Conservation (phyloP, 2,888 invertebrate species). For the Hypolimnas misippus region DNA sequence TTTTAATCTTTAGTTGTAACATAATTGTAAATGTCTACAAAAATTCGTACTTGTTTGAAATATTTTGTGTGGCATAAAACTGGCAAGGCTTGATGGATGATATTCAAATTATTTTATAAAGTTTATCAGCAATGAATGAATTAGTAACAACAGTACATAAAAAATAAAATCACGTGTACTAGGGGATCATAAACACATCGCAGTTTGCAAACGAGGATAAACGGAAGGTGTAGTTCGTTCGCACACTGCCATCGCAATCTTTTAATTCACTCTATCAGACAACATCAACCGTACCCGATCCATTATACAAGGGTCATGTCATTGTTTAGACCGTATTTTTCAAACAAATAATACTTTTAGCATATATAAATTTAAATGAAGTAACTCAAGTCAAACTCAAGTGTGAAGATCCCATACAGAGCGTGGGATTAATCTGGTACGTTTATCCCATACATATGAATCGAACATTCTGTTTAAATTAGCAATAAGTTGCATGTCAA, state of each 20-base stretch:
- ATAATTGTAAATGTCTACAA: too few relatives aligned
- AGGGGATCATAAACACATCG: conserved; percentile 24
- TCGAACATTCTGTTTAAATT: conserved; percentile 19
- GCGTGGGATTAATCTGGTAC: conserved; percentile 34
- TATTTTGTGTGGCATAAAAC: too few relatives aligned
- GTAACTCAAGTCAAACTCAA: not conserved
- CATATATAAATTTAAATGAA: too few relatives aligned
- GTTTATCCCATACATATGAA: conserved; percentile 22
- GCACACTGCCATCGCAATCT: conserved; percentile 58
- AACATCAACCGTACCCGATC: conserved; percentile 50
- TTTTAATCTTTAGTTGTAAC: too few relatives aligned
- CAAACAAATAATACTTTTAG: not conserved
- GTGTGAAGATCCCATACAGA: not conserved
- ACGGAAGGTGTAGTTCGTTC: conserved; percentile 54
- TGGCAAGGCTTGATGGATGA: too few relatives aligned
- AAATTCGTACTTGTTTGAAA: too few relatives aligned
- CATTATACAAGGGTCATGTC: conserved; percentile 41
- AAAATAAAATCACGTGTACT: not conserved
- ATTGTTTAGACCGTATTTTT: conserved; percentile 26
- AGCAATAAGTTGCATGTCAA: conserved; percentile 33
- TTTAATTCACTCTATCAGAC: conserved; percentile 63
- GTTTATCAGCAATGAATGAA: not conserved
- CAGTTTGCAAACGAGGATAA: conserved; percentile 35
- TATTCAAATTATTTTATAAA: not conserved
- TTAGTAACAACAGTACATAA: not conserved